A percentile compares a stretch with the other conserved stretches of the same genome.
phyloP scores from a whole-genome alignment of 2,113 vertebrate genomes.

The Heterotis niloticus region DNA sequence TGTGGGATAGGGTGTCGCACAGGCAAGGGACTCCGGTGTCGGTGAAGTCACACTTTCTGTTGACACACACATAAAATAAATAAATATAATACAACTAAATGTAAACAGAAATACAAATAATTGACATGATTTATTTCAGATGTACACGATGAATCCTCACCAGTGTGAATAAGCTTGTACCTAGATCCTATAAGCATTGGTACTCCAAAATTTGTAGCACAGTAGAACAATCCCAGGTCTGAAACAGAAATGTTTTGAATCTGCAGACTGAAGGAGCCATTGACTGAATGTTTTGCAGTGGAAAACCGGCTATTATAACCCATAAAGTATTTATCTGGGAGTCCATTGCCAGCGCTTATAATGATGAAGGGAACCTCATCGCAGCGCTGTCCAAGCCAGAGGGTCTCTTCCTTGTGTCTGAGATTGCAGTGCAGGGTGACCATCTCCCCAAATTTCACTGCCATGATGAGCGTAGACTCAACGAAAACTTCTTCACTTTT shows the following conservation, averaged over 20 bases:
- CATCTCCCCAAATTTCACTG: not conserved
- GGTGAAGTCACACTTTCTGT: not conserved
- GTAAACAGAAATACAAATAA: not conserved
- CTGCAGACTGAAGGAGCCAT: not conserved
- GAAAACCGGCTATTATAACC: constrained; percentile 1
- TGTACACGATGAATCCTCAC: not conserved
- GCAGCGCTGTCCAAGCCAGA: constrained; percentile 8
- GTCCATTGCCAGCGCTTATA: not conserved
- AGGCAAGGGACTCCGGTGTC: not conserved
- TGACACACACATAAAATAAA: not conserved
- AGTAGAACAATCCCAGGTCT: constrained; percentile 23
- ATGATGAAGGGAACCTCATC: constrained; percentile 18
- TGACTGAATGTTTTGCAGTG: not conserved
- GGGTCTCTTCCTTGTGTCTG: not conserved
- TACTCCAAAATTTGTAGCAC: not conserved
- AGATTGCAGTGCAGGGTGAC: not conserved
- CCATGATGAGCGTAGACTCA: not conserved
- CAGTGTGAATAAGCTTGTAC: not conserved
- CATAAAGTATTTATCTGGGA: not conserved
- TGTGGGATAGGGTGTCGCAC: too few relatives aligned
- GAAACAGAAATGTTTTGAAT: not conserved
- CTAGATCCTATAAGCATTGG: not conserved
- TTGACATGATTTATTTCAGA: not conserved
- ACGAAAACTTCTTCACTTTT: not conserved
- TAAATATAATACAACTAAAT: too few relatives aligned